Evolutionary conservation across 2,888 invertebrate genomes (phyloP).

Genomic region (Mythimna pallens): DNA sequence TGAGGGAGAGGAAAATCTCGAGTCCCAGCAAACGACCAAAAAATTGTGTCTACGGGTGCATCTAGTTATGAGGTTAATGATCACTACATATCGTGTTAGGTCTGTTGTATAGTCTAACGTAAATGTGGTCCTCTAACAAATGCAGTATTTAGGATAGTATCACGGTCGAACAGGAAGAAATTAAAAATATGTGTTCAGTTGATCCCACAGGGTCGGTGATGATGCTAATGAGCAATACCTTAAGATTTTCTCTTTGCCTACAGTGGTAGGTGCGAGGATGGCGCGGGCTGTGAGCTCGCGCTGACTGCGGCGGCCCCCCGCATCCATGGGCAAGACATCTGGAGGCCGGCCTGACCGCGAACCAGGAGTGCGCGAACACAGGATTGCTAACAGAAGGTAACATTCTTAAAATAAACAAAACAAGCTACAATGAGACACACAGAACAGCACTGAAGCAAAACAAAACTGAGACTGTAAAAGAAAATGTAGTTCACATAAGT

Average conservation of each 20-base stretch:
- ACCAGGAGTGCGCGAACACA: slow-evolving; percentile 82
- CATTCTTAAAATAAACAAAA: neutral
- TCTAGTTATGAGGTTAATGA: too few species aligned
- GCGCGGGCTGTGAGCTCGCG: slow-evolving; percentile 67
- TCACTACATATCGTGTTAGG: too few species aligned
- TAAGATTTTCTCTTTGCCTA: neutral
- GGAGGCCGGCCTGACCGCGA: slow-evolving; percentile 82
- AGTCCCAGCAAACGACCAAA: too few species aligned
- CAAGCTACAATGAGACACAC: neutral
- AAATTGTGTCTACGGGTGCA: too few species aligned
- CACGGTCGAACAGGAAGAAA: neutral
- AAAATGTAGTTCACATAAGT: neutral
- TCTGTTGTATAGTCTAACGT: too few species aligned
- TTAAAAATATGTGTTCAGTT: neutral
- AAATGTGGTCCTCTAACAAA: too few species aligned
- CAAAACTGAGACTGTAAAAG: neutral
- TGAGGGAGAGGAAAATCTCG: too few species aligned
- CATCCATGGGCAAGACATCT: slow-evolving; percentile 89
- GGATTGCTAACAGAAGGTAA: slow-evolving; percentile 84
- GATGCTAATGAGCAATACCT: neutral
- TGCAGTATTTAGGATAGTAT: too few species aligned
- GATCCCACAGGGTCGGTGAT: neutral
- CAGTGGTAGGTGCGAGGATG: slow-evolving; percentile 72
- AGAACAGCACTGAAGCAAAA: neutral
- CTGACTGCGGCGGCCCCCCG: slow-evolving; percentile 74